Evolutionary conservation across 2,888 invertebrate species (phyloP).

Genomic region (Sturmia bella): DNA sequence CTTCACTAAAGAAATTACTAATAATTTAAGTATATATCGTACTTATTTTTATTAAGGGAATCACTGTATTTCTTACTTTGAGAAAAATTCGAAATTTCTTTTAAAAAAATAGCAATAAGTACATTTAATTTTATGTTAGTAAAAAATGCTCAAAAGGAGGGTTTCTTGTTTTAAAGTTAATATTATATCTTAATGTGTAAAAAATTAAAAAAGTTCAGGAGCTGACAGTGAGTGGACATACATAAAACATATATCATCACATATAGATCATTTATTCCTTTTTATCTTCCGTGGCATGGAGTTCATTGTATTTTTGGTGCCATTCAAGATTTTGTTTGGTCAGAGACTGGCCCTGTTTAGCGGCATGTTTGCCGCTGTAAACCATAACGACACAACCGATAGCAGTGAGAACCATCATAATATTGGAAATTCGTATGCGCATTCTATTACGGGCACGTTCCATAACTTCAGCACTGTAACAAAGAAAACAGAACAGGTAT

Average conservation of each 20-base stretch:
- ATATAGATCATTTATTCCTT: slow-evolving; percentile 17
- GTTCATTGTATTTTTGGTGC: slow-evolving; percentile 86
- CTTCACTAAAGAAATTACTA: too few species aligned
- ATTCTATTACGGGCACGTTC: slow-evolving; percentile 87
- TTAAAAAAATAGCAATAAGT: not conserved
- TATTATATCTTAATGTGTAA: not conserved
- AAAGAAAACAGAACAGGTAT: slow-evolving; percentile 37
- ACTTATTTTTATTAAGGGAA: too few species aligned
- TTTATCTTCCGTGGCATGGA: slow-evolving; percentile 15
- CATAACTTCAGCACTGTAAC: slow-evolving; percentile 85
- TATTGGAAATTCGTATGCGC: slow-evolving; percentile 88
- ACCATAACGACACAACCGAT: slow-evolving; percentile 86
- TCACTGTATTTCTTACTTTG: too few species aligned
- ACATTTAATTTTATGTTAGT: slow-evolving; percentile 1
- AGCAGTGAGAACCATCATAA: slow-evolving; percentile 85
- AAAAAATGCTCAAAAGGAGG: too few species aligned
- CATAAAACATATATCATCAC: not conserved
- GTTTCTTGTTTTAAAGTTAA: too few species aligned
- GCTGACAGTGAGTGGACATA: not conserved
- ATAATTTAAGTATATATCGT: too few species aligned
- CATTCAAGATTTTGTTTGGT: slow-evolving; percentile 87
- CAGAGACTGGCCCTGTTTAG: slow-evolving; percentile 87
- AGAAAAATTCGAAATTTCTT: too few species aligned
- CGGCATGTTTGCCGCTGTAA: slow-evolving; percentile 87
- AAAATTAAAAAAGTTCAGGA: not conserved